Conservation (phyloP, 2,888 invertebrate species). For the Bruchidius siliquastri region DNA sequence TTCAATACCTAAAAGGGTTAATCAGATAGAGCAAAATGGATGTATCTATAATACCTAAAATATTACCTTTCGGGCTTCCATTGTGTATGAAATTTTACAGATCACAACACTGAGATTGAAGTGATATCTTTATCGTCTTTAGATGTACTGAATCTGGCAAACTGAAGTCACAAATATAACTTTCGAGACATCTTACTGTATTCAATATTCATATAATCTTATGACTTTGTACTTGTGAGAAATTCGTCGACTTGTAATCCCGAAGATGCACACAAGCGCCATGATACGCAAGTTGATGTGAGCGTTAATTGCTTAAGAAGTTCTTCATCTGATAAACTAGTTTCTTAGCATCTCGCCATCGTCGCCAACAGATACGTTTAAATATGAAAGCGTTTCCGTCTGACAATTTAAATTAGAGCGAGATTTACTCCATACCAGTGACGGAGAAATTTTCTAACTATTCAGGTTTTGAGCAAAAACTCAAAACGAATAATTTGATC, state of each 20-base stretch:
- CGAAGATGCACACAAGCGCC: background rate
- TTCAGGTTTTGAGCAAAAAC: too few relatives aligned
- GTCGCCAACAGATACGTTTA: slow-evolving; percentile 29
- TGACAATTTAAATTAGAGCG: slow-evolving; percentile 35
- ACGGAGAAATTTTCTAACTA: background rate
- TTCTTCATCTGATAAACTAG: slow-evolving; percentile 17
- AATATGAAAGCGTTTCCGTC: slow-evolving; percentile 31
- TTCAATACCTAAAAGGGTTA: too few relatives aligned
- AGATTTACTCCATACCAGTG: slow-evolving; percentile 17
- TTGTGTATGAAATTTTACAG: too few relatives aligned
- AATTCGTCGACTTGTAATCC: background rate
- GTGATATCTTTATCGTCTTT: too few relatives aligned
- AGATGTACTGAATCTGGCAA: too few relatives aligned
- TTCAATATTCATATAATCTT: background rate
- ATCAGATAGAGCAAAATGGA: too few relatives aligned
- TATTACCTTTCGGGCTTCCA: too few relatives aligned
- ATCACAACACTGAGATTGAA: too few relatives aligned
- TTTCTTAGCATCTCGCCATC: slow-evolving; percentile 3
- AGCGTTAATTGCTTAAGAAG: slow-evolving; percentile 16
- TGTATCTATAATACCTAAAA: too few relatives aligned
- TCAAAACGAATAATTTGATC: too few relatives aligned
- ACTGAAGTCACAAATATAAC: too few relatives aligned
- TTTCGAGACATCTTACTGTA: too few relatives aligned
- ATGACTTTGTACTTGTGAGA: background rate
- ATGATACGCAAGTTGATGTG: background rate